phyloP scores from a whole-genome alignment of 2,888 invertebrate species.

The Philereme transversata region DNA sequence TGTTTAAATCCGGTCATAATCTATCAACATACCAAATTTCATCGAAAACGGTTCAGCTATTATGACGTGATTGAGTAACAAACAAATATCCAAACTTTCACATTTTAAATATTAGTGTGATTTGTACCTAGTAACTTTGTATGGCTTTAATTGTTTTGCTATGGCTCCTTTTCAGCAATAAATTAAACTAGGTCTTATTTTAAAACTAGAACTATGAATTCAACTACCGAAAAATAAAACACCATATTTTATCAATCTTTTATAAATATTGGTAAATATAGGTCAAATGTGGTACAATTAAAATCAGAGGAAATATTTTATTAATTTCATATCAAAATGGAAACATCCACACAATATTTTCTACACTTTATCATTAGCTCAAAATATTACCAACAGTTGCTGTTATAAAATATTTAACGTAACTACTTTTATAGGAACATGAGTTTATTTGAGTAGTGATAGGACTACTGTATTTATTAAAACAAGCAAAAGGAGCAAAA shows the following conservation, averaged over 20 bases:
- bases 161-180: too few species aligned
- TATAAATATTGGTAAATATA: conserved; percentile 84
- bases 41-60: too few species aligned
- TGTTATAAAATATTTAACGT: conserved; percentile 48
- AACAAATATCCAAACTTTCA: too few species aligned
- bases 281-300: conserved; percentile 83
- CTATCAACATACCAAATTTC: too few species aligned
- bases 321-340: conserved; percentile 82
- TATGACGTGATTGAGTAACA: too few species aligned
- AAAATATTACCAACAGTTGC: conserved; percentile 28
- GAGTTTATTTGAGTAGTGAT: conserved; percentile 61
- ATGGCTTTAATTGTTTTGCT: too few species aligned
- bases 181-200: too few species aligned
- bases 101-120: too few species aligned
- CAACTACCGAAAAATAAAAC: conserved; percentile 59
- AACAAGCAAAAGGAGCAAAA: conserved; percentile 2
- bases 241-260: conserved; percentile 73
- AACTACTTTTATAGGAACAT: conserved; percentile 73
- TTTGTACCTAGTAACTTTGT: too few species aligned
- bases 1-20: too few species aligned
- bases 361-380: conserved; percentile 77
- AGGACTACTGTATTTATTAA: conserved; percentile 41
- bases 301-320: conserved; percentile 81
- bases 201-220: too few species aligned
- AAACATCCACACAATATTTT: conserved; percentile 79